Evolutionary conservation across 2,113 vertebrate species (phyloP), one percentile per base, ranked within the genome.

Genomic region (Pseudorasbora parva): DNA sequence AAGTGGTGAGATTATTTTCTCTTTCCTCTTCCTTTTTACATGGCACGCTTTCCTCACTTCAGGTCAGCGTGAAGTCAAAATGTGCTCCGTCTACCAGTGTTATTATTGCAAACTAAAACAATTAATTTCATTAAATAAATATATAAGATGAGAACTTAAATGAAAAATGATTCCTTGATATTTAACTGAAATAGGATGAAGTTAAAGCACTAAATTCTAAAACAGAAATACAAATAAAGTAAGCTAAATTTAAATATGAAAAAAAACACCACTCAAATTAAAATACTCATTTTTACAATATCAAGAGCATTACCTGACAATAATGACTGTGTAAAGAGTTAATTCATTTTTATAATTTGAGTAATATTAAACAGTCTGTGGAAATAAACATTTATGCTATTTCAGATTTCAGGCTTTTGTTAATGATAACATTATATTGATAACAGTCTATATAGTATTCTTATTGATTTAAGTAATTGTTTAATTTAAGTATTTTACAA

Each of bases 1-100:
- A 86, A 56, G 74, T 89, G 91, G 96, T 97, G 88, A 87, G 93
- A 51, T 47, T 8, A 10, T 41, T 25, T n/a, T 72, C 8, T 21
- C 8, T 12, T 30, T 54, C 2, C 37, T 45, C 25, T 59, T 71
- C 41, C 37, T 43, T 27, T 60, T 59, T 12, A 37, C 64, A 37
- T 66, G 17, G 8, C 8, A 66, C 62, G 5, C 15, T 17, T 27
- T 59, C 41, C 9, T 45, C 25, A 0, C 30, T 72, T 37, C 7
- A 15, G 66, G 59, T 71, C 8, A 19, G 1, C 15, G 19, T 33
- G 8, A 33, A 19, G 15, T 66, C 60, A 62, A 30, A 62, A 62
- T 7, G 12, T 7, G 8, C 25, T 64, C 60, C 3, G 17, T 66
- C 37, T 37, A 37, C 17, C 17, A 11, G 30, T 37, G 64, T 17